Base-by-base conservation (phyloP, 2,888 invertebrate genomes). In the Liopterus haemorrhoidalis region DNA sequence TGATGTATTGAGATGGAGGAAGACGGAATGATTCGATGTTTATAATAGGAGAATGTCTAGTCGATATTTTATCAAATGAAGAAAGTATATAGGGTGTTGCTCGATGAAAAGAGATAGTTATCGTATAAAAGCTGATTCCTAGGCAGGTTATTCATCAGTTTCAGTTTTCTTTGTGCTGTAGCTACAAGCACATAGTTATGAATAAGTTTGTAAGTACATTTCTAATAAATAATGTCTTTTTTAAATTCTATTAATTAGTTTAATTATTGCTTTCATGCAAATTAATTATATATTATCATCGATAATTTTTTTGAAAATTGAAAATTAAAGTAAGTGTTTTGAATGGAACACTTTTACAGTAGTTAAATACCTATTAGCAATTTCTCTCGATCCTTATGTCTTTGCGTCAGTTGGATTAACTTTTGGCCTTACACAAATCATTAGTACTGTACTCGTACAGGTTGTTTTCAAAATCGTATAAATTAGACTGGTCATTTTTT, bases 41-140 rank as follows among this genome's bases (percentile, higher is more conserved):
- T 31, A 30, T 30, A 18, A 28, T 30, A 31, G 20, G 45, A 45
- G 45, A 45, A 39, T 45, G 45, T 28, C n/a, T 42, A 12, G 16
- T 30, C 22, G 21, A 39, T n/a, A n/a, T n/a, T n/a, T n/a, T n/a
- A n/a, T n/a, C n/a, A n/a, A n/a, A n/a, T n/a, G n/a, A 45, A 39
- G 45, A 45, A 45, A 45, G 45, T 45, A 38, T 21, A 27, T 25
- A 25, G 45, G 45, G 45, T 45, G 45, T 45, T 39, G 45, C 38
- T 9, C 36, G 44, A 9, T 44, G 38, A 38, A 45, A 33, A 45
- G 45, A 45, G 45, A 45, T 39, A 39, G 45, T 32, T 22, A 16
- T 45, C 32, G 45, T 45, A 45, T 45, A 45, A 39, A 45, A 45
- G 39, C 39, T 31, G 24, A 39, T 19, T 32, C 33, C 33, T 19